A percentile compares a stretch with the other conserved stretches of the same genome.
phyloP scores from a whole-genome alignment of 37 sponge, comb jelly and placozoan species.

The Eunapius fragilis region DNA sequence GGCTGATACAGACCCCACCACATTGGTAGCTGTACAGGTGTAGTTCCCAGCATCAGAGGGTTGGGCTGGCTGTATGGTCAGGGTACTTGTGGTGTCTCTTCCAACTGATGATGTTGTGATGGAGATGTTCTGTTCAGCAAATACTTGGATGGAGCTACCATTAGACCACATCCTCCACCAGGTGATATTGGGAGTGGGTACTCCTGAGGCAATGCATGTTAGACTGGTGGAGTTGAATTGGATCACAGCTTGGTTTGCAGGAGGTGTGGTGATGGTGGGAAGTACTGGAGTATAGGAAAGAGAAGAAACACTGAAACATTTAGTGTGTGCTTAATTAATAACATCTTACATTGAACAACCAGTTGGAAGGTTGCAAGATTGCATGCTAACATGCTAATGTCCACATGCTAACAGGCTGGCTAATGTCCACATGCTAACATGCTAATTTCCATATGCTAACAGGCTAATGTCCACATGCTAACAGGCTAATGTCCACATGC shows the following conservation, averaged over 20 bases:
- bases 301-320: not conserved
- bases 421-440: not conserved
- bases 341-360: slow-evolving; percentile 37
- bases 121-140: not conserved
- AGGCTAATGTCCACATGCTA: too few species aligned
- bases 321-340: not conserved
- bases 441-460: too few species aligned
- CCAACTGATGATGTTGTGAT: not conserved
- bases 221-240: slow-evolving; percentile 16
- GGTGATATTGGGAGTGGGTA: slow-evolving; percentile 9
- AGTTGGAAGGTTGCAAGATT: slow-evolving; percentile 30
- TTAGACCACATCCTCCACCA: slow-evolving; percentile 22
- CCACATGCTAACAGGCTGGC: too few species aligned
- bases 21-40: slow-evolving; percentile 51
- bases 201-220: slow-evolving; percentile 24
- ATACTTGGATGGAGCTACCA: not conserved
- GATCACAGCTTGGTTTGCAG: slow-evolving; percentile 9
- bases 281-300: slow-evolving; percentile 24
- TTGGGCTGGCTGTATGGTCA: slow-evolving; percentile 4
- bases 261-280: slow-evolving; percentile 23
- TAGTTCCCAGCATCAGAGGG: slow-evolving; percentile 53
- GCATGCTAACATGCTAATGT: too few species aligned
- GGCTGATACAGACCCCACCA: slow-evolving; percentile 1
- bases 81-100: slow-evolving; percentile 30
- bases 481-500: too few species aligned